Evolutionary conservation across 2,888 invertebrate genomes (phyloP), one percentile per base, ranked within the genome.

Genomic region (Athrips mouffetella): DNA sequence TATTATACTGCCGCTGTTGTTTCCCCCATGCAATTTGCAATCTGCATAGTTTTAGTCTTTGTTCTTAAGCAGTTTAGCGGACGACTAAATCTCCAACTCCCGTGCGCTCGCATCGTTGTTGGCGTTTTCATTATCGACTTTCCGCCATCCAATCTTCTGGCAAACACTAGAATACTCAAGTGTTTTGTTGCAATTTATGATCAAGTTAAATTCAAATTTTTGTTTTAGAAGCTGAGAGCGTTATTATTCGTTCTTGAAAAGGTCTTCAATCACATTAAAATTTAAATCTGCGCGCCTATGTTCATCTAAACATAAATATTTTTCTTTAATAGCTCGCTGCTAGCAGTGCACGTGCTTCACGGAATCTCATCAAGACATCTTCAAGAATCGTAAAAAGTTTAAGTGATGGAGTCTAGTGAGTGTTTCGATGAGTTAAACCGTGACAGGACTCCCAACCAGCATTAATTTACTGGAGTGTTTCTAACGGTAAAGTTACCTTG

Each of bases 401-500:
- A 59, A 76, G 79, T 78, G 75, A 80, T 80, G 80, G 67, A 73
- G 71, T 76, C 60, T 76, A 33, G 45, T 45, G 61, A 63, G 67
- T 64, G 62, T 57, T 58, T 20, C 41, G 46, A 57, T 54, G 50
- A 59, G 48, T 54, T 49, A 57, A 50, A 49, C 45, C 49, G 54
- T 62, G 59, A 61, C 46, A 72, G 68, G 52, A 74, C 67, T 64
- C 62, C 49, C 55, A 49, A 44, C 44, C 48, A 47, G 53, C 49
- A 31, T 55, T 59, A 48, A 53, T 33, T 54, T 29, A 52, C 48
- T 52, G 37, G 45, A 53, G 55, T 60, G 59, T 54, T 49, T 48
- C 6, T 39, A 57, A 51, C 50, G 48, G 20, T 59, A 52, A 51
- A 58, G 60, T 66, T 60, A 40, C 49, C 49, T 48, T 53, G 57